Evolutionary conservation across 2,113 vertebrate genomes (phyloP).

Genomic region (Nesogale talazaci): DNA sequence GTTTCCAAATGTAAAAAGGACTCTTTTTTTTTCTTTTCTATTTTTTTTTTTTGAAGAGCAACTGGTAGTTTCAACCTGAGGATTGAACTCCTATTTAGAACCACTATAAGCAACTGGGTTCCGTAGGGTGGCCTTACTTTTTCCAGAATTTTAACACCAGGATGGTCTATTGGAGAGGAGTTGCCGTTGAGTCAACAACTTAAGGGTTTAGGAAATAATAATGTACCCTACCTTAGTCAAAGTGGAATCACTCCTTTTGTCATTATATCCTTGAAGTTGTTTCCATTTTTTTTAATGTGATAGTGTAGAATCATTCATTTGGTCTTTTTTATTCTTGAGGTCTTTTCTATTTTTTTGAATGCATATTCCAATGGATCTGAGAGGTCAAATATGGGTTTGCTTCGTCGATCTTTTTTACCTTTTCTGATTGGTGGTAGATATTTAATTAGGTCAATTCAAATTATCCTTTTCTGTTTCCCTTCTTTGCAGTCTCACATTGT

Average conservation of each 20-base stretch:
- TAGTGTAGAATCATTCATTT: background rate
- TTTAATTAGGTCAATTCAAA: constrained; percentile 41
- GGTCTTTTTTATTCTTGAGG: background rate
- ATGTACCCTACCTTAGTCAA: background rate
- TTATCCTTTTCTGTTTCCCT: background rate
- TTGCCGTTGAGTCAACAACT: background rate
- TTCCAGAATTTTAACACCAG: too few species aligned
- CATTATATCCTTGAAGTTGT: too few species aligned
- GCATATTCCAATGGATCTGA: too few species aligned
- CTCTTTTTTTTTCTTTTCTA: too few species aligned
- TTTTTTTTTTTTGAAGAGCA: too few species aligned
- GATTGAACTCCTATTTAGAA: too few species aligned
- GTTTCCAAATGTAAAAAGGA: too few species aligned
- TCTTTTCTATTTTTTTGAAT: background rate
- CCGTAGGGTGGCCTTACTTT: fast-evolving
- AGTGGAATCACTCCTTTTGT: too few species aligned
- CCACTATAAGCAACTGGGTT: too few species aligned
- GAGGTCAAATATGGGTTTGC: constrained; percentile 21
- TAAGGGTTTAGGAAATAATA: background rate
- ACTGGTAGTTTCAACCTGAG: too few species aligned
- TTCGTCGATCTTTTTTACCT: background rate
- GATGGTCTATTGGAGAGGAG: background rate
- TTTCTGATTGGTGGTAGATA: constrained; percentile 33
- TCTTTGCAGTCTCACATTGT: background rate
- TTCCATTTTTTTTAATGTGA: too few species aligned